These are phyloP conservation scores for Phrynosoma blainvillii DNA, from an alignment of 2,113 vertebrate genomes.

Conservation along the genomic window DNA sequence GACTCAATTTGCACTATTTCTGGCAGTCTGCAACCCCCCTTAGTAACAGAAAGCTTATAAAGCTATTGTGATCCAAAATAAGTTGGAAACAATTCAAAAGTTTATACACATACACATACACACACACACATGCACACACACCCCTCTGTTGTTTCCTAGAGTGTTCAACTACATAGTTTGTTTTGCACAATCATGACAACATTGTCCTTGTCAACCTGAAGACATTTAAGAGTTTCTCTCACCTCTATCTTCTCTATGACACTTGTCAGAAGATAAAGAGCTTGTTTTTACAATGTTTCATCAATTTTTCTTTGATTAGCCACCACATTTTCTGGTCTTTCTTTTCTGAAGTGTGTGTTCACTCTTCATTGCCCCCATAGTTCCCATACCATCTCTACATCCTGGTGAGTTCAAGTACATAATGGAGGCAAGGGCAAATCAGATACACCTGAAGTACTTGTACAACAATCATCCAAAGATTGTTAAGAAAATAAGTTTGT, in stretches of 20 bases:
- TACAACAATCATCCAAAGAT: neutral
- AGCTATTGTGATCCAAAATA: too few species aligned
- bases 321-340: rapidly evolving
- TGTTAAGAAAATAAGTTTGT: neutral
- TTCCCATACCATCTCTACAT: conserved; percentile 19
- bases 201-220: rapidly evolving
- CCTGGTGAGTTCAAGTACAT: conserved; percentile 2
- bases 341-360: neutral
- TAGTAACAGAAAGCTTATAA: too few species aligned
- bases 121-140: neutral
- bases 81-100: conserved; percentile 2
- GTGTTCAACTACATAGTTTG: neutral
- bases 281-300: neutral
- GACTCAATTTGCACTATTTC: too few species aligned
- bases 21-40: too few species aligned
- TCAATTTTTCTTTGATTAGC: neutral
- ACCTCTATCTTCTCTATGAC: neutral
- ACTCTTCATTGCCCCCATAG: neutral
- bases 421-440: rapidly evolving
- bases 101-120: too few species aligned
- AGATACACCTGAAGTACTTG: neutral
- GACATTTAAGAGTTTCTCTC: neutral
- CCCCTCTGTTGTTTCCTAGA: neutral
- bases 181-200: neutral
- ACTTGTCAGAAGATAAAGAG: neutral